phyloP scores from a whole-genome alignment of 2,888 invertebrate genomes.

The Eurytoma adleriae region DNA sequence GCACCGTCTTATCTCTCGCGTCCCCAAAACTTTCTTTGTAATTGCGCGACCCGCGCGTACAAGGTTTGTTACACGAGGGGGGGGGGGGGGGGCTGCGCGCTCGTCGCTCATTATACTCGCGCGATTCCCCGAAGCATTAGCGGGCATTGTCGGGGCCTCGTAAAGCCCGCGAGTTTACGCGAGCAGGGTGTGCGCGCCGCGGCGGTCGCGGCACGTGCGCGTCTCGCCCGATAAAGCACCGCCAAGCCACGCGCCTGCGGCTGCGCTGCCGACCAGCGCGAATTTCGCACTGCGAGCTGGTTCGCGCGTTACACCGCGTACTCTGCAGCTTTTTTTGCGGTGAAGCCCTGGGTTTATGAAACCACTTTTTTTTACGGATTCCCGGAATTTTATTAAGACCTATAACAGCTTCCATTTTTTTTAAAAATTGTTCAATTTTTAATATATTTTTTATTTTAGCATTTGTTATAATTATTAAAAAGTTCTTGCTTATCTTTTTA shows the following conservation, averaged over 20 bases:
- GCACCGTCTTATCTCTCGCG: background rate
- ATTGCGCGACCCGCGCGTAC: background rate
- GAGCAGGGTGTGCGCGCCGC: conserved; percentile 5
- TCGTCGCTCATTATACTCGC: background rate
- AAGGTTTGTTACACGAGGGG: background rate
- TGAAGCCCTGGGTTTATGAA: no score
- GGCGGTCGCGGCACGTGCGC: background rate
- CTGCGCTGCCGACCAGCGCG: background rate
- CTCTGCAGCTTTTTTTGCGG: background rate
- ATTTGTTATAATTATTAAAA: no score
- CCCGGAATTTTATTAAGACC: no score
- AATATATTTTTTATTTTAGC: no score
- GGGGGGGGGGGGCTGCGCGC: background rate
- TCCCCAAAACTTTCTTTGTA: conserved; percentile 10
- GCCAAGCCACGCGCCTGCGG: background rate
- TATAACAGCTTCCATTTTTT: no score
- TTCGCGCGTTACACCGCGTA: background rate
- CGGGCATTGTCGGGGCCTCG: conserved; percentile 38
- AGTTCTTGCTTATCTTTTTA: no score
- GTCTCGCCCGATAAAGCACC: background rate
- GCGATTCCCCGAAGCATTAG: conserved; percentile 35
- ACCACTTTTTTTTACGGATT: no score
- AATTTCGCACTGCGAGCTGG: no score
- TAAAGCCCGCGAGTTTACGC: conserved; percentile 32
- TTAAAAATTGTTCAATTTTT: no score